Base-by-base conservation (phyloP, 1,140 invertebrate genomes). In the Rhyacophila brunnea region DNA sequence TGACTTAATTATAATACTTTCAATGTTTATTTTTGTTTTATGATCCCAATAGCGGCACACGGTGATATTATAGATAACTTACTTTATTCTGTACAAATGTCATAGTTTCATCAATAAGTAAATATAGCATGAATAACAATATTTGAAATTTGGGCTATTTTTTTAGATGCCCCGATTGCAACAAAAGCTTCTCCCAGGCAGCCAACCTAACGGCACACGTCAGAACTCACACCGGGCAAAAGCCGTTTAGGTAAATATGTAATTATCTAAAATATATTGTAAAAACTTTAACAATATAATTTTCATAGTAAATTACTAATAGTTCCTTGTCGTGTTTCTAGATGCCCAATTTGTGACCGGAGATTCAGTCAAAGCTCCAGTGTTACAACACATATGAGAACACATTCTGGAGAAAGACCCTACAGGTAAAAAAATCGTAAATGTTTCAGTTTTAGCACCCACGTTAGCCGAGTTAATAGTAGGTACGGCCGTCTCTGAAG, bases 351-450 rank as follows among this genome's bases (percentile, higher is more conserved):
- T 53, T 99, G 97, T 74, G 92, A 96, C 70, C 83, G 96, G 55
- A 83, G 93, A 64, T 98, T 98, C 74, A 95, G 92, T 23, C 95
- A 98, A 75, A 95, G 92, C 64, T 95, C 93, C 45, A 96, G 95
- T 68, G 90, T 98, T 18, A 97, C 95, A 58, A 92, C 95, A 60
- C 96, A 98, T 74, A 95, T 96, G 90, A 82, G 92, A 62, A 93
- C 92, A 13, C 93, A 96, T 73, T 88, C 85, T n/a, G 88, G 88
- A 1, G 88, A 91, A 70, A 74, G 87, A 44, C 89, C 88, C 1
- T 91, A 90, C 69, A 80, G 86, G 68, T 87, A 66, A 73, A 70
- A 45, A 19, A 13, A 40, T n/a, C n/a, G n/a, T n/a, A n/a, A n/a
- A n/a, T n/a, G n/a, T n/a, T n/a, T n/a, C n/a, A n/a, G n/a, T n/a